Conservation (phyloP, 2,113 vertebrate species). For the Sinocyclocheilus maitianheensis region DNA sequence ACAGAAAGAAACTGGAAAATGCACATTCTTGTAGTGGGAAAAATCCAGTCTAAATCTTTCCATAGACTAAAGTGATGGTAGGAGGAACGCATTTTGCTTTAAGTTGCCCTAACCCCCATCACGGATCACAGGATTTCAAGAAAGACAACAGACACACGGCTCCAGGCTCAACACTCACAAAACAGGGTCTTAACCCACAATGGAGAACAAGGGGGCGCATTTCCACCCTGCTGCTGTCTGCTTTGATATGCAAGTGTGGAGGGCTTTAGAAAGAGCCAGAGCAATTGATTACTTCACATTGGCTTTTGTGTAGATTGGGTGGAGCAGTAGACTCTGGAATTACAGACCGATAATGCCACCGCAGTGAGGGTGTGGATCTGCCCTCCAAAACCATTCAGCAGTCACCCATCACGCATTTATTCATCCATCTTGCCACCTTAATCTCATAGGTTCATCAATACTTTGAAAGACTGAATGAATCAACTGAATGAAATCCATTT, state of each 20-base stretch:
- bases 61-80: background rate
- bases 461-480: background rate
- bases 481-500: slow-evolving; percentile 4
- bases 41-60: background rate
- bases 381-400: slow-evolving; percentile 21
- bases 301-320: slow-evolving; percentile 27
- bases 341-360: slow-evolving; percentile 1
- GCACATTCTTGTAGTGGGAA: background rate
- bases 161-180: slow-evolving; percentile 21
- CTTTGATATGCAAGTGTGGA: slow-evolving; percentile 24
- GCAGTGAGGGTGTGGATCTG: slow-evolving; percentile 27
- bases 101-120: background rate
- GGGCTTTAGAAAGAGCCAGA: background rate
- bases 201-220: background rate
- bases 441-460: background rate
- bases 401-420: no score
- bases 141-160: slow-evolving; percentile 31
- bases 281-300: slow-evolving; percentile 35
- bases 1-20: background rate
- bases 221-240: slow-evolving; percentile 5
- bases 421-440: background rate
- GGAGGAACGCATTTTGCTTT: background rate
- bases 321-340: slow-evolving; percentile 35
- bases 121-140: slow-evolving; percentile 28
- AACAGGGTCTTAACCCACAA: slow-evolving; percentile 31